Evolutionary conservation across 2,888 invertebrate genomes (phyloP).

Genomic region (Yponomeuta malinellus): DNA sequence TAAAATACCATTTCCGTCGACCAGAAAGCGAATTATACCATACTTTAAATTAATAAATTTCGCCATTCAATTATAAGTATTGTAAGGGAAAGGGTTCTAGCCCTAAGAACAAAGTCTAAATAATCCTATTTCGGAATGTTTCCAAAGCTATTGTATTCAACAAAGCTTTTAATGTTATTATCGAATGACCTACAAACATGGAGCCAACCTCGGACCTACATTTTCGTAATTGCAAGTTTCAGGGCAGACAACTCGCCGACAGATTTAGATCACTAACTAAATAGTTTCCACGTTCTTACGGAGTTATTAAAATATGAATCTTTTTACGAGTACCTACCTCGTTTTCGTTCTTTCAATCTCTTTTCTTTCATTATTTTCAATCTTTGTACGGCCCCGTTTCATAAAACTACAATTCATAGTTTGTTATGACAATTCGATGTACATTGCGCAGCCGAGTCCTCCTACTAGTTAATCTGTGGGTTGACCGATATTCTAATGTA

Average conservation of each 20-base stretch:
- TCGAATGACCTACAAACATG: constrained; percentile 4
- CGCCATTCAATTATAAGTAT: not conserved
- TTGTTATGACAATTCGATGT: too few species aligned
- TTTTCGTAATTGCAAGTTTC: not conserved
- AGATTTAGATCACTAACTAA: not conserved
- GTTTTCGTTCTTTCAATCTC: too few species aligned
- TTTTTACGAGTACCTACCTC: too few species aligned
- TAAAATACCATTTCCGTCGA: not conserved
- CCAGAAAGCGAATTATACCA: not conserved
- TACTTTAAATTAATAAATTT: not conserved
- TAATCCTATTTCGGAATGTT: constrained; percentile 1
- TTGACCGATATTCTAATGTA: too few species aligned
- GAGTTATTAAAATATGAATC: not conserved
- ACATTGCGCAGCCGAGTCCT: too few species aligned
- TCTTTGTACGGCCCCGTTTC: too few species aligned
- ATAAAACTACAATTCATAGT: too few species aligned
- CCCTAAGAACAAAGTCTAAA: not conserved
- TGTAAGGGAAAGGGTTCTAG: not conserved
- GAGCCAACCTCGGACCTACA: not conserved
- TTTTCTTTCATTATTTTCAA: too few species aligned
- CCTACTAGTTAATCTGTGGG: too few species aligned
- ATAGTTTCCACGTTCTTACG: not conserved
- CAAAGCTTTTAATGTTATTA: constrained; percentile 12
- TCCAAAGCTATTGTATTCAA: not conserved
- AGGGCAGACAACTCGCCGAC: not conserved